Conservation (phyloP, 2,888 invertebrate genomes). For the Hypercompe scribonia region DNA sequence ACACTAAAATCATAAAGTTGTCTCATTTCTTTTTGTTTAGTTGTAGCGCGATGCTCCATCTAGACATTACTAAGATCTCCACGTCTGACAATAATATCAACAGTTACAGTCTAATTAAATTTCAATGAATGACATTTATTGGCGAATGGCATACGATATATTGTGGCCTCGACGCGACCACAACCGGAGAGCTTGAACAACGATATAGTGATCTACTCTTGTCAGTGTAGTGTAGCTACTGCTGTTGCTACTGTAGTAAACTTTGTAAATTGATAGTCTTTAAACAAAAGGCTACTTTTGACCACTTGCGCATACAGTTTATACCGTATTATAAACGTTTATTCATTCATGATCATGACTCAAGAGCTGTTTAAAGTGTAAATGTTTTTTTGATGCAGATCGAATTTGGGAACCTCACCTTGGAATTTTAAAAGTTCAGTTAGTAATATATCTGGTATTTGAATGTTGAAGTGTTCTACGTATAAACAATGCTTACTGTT, state of each 20-base stretch:
- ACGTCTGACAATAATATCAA: conserved; percentile 17
- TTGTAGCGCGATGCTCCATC: too few species aligned
- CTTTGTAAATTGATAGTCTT: conserved; percentile 41
- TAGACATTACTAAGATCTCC: too few species aligned
- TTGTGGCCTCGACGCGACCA: conserved; percentile 41
- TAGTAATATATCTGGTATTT: neutral
- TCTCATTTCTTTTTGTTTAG: too few species aligned
- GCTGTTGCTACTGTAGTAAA: conserved; percentile 45
- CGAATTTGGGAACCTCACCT: neutral
- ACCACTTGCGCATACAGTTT: neutral
- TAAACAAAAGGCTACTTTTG: conserved; percentile 16
- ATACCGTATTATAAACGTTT: neutral
- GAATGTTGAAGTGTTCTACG: too few species aligned
- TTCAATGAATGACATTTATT: conserved; percentile 32
- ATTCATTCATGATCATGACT: neutral
- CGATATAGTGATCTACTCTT: conserved; percentile 34
- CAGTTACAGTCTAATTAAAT: conserved; percentile 28
- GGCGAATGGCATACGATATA: conserved; percentile 17
- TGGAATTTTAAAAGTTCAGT: neutral
- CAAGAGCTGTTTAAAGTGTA: neutral
- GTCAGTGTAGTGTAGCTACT: conserved; percentile 14
- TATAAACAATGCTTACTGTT: too few species aligned
- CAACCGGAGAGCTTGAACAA: conserved; percentile 28
- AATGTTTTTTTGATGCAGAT: neutral
- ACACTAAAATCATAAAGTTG: too few species aligned